These are phyloP conservation scores for Pteropus alecto DNA, from an alignment of 2,113 vertebrate genomes.

Conservation along the genomic window DNA sequence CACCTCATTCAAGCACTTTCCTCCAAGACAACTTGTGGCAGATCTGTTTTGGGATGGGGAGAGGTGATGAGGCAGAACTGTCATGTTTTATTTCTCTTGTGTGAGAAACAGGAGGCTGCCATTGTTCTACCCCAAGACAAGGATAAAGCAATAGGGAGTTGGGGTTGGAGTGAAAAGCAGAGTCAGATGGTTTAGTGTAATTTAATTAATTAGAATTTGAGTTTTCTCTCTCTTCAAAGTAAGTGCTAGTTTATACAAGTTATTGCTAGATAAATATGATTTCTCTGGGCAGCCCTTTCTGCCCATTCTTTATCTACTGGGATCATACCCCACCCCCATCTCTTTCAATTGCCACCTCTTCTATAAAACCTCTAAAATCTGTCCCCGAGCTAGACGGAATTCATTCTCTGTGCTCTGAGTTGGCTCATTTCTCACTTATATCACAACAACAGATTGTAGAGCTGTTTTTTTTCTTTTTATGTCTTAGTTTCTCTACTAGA, in stretches of 20 bases:
- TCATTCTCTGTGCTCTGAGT: background rate
- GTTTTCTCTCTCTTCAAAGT: background rate
- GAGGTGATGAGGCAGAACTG: background rate
- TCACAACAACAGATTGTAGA: background rate
- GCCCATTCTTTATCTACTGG: background rate
- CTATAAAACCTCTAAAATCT: background rate
- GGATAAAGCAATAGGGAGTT: background rate
- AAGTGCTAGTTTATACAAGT: background rate
- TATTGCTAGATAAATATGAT: background rate
- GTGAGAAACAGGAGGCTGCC: background rate
- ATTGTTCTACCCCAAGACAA: accelerated
- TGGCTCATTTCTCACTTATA: background rate
- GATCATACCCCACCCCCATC: background rate
- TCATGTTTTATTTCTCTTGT: background rate
- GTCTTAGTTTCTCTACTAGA: background rate
- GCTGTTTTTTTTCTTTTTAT: background rate
- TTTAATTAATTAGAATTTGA: background rate
- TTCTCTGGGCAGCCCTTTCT: background rate
- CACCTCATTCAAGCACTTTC: background rate
- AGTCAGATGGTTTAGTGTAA: background rate
- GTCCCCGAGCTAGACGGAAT: background rate
- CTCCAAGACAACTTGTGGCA: background rate
- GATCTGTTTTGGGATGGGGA: background rate
- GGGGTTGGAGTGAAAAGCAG: background rate
- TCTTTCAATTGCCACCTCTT: background rate